Evolutionary conservation across 2,797 vertebrate species (phyloP).

Genomic region (Neosalanx taihuensis): DNA sequence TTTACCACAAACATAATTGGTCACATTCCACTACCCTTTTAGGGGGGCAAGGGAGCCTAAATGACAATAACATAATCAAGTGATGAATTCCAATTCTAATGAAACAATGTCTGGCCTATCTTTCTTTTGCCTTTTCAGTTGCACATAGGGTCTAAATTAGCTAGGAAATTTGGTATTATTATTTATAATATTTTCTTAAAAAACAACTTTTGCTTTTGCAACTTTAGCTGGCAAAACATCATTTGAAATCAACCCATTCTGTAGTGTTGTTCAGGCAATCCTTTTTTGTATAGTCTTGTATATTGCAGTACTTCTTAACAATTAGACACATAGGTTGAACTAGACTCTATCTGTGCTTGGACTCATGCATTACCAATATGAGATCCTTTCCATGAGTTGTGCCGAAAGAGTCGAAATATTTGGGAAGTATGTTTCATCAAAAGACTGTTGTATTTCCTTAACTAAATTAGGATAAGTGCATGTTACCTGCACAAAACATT

Average conservation of each 20-base stretch:
- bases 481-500: neutral
- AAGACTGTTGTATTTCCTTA: neutral
- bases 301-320: neutral
- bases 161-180: conserved; percentile 26
- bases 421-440: neutral
- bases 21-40: conserved; percentile 50
- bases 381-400: neutral
- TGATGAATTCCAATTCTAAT: neutral
- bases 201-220: conserved; percentile 17
- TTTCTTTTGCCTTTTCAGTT: neutral
- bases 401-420: neutral
- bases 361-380: neutral
- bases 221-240: conserved; percentile 21
- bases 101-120: neutral
- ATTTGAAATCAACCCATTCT: neutral
- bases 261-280: conserved; percentile 7
- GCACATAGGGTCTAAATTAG: too few relatives aligned
- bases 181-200: conserved; percentile 40
- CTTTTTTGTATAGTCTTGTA: neutral
- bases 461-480: neutral
- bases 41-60: conserved; percentile 23
- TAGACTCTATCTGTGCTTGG: neutral
- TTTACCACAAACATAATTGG: conserved; percentile 51
- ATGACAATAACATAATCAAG: neutral
- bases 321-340: neutral